phyloP scores from a whole-genome alignment of 2,888 invertebrate species.

The Perdita meconis region DNA sequence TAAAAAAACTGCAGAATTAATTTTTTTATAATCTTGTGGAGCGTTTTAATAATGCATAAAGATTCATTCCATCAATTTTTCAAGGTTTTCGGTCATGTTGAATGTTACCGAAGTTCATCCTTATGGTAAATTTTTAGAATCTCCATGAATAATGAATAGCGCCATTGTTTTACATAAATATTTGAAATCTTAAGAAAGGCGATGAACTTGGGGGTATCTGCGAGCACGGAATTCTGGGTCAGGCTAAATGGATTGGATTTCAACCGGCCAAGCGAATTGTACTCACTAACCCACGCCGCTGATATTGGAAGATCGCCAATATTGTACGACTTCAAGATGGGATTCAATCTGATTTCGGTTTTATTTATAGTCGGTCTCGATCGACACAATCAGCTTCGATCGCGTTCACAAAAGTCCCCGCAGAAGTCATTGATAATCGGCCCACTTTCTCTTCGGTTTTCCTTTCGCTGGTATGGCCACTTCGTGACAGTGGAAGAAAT shows the following conservation, averaged over 20 bases:
- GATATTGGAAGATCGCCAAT: slow-evolving; percentile 72
- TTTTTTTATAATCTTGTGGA: too few species aligned
- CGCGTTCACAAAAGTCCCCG: slow-evolving; percentile 16
- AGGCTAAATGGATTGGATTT: slow-evolving; percentile 73
- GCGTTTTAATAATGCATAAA: too few species aligned
- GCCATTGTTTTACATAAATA: slow-evolving; percentile 44
- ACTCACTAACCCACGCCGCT: slow-evolving; percentile 38
- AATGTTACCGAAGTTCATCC: background rate
- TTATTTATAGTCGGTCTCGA: slow-evolving; percentile 65
- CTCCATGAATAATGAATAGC: background rate
- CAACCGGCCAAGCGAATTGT: slow-evolving; percentile 52
- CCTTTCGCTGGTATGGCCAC: slow-evolving; percentile 19
- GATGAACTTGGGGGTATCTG: slow-evolving; percentile 48
- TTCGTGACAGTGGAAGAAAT: background rate
- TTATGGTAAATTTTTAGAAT: background rate
- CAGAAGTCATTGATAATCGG: slow-evolving; percentile 49
- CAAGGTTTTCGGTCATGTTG: too few species aligned
- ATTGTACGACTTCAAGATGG: slow-evolving; percentile 65
- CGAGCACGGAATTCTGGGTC: slow-evolving; percentile 72
- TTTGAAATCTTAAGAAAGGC: slow-evolving; percentile 15
- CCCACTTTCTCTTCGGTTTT: slow-evolving; percentile 41
- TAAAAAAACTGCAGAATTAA: too few species aligned
- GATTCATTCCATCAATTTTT: too few species aligned
- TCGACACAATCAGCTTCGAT: slow-evolving; percentile 38
- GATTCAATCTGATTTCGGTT: slow-evolving; percentile 71